phyloP scores from a whole-genome alignment of 2,888 invertebrate genomes.

The Drosophila conformis region DNA sequence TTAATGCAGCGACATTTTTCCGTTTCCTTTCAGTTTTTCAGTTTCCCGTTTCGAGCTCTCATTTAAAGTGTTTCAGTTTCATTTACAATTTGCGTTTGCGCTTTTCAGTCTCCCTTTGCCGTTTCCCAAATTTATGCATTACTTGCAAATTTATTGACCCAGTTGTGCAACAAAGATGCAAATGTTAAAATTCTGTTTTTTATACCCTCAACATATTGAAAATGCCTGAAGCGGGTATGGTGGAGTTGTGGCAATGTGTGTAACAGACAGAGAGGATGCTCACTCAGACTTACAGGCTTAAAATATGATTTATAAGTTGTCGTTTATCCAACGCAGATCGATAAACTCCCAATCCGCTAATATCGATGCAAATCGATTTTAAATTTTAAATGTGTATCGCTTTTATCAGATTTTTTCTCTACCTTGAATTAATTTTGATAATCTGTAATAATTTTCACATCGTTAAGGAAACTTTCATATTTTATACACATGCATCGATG shows the following conservation, averaged over 20 bases:
- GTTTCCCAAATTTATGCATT: conserved; percentile 69
- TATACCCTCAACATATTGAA: conserved; percentile 1
- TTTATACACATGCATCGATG: no score
- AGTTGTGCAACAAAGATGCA: conserved; percentile 59
- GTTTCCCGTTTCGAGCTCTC: not conserved
- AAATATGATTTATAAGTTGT: not conserved
- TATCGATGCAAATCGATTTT: no score
- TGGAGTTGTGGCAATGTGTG: not conserved
- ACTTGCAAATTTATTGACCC: conserved; percentile 80
- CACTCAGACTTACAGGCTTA: not conserved
- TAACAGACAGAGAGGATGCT: not conserved
- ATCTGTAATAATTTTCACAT: not conserved
- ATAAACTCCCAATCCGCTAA: not conserved
- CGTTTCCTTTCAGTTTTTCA: not conserved
- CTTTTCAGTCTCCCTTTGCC: conserved; percentile 11
- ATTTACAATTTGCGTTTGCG: conserved; percentile 6
- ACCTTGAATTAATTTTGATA: not conserved
- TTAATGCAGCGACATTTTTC: conserved; percentile 53
- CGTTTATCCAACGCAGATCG: not conserved
- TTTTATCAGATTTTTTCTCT: no score
- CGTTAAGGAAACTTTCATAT: not conserved
- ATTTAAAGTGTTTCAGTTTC: not conserved
- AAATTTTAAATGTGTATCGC: no score
- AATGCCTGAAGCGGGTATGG: not conserved
- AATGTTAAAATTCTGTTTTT: conserved; percentile 57